These are phyloP conservation scores for Myiotriccus ornatus DNA, from an alignment of 2,797 vertebrate species.

Conservation along the genomic window DNA sequence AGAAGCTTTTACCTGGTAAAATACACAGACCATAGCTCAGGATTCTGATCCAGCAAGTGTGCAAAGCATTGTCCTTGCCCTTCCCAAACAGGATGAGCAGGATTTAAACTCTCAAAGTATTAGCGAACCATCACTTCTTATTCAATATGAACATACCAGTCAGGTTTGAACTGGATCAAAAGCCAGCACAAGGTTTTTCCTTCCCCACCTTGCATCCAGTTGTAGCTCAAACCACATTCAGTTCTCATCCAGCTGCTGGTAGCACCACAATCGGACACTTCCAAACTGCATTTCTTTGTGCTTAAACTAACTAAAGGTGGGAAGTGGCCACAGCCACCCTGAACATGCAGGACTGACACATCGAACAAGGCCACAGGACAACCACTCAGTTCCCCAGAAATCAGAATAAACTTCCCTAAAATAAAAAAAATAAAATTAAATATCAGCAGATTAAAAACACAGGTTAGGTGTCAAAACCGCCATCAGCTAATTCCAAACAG, in stretches of 20 bases:
- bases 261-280: background rate
- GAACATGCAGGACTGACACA: background rate
- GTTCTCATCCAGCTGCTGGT: background rate
- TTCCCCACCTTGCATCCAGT: background rate
- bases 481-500: background rate
- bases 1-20: background rate
- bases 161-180: background rate
- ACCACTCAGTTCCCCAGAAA: background rate
- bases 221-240: background rate
- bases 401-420: background rate
- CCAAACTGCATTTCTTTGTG: background rate
- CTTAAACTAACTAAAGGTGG: background rate
- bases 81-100: constrained; percentile 14
- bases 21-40: background rate
- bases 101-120: background rate
- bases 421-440: background rate
- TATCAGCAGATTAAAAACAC: background rate
- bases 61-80: background rate
- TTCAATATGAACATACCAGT: background rate
- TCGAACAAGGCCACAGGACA: constrained; percentile 42
- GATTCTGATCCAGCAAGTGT: background rate
- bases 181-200: background rate
- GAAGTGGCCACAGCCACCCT: background rate
- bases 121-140: background rate
- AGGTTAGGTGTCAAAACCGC: background rate